Evolutionary conservation across 2,888 invertebrate genomes (phyloP), one percentile per base, ranked within the genome.

Genomic region (Apomyelois bistriatella): DNA sequence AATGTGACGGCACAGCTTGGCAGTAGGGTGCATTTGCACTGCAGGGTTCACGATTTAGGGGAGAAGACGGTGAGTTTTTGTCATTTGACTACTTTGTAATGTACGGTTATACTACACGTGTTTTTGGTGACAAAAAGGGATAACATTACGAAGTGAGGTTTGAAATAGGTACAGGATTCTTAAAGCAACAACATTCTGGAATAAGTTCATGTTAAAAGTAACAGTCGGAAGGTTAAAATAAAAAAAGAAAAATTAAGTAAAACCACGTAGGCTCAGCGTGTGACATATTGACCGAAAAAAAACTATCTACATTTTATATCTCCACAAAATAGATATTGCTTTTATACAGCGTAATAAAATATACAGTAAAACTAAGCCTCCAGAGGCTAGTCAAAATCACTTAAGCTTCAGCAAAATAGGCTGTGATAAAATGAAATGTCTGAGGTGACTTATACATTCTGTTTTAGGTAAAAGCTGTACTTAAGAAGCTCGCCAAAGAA

Each of bases 1-100:
- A 94, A 94, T 69, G 92, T 94, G 64, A 94, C 94, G 9, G 92
- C 93, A 0, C 94, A 94, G 68, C 73, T 94, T 8, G 93, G 93
- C 3, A 92, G 92, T 52, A 90, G 91, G 30, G 93, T 94, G 3
- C 90, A 93, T 60, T 76, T 94, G 49, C 94, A 94, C 65, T 94
- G 94, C 69, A 84, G 92, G 57, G 94, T 94, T 22, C 93, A 93
- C 65, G 93, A 94, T 60, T 81, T 94, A 55, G 93, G 93, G 35
- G 94, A 94, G 60, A 94, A 94, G 77, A 94, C 94, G 71, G 94
- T 94, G 62, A 90, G 91, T 78, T 32, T 32, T 10, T 8, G 2
- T 22, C 22, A n/a, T n/a, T n/a, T n/a, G n/a, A n/a, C n/a, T n/a
- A n/a, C n/a, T n/a, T n/a, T n/a, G n/a, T n/a, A n/a, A n/a, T n/a